phyloP scores from a whole-genome alignment of 2,113 vertebrate species.

The Lepus timidus region DNA sequence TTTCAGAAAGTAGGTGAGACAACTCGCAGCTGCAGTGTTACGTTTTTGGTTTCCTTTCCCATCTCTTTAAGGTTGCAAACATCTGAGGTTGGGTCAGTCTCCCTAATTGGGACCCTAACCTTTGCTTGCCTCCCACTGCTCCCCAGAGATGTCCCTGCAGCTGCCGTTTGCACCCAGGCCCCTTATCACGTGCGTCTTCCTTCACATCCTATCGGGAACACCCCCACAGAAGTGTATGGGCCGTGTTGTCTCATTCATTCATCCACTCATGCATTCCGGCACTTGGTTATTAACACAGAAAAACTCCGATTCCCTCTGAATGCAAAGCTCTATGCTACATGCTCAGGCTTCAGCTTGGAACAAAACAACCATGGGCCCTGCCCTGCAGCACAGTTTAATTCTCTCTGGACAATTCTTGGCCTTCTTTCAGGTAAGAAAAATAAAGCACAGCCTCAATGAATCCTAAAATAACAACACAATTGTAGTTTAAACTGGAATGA shows the following conservation, averaged over 20 bases:
- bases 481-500: neutral
- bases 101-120: neutral
- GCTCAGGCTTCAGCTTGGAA: neutral
- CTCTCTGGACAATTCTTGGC: conserved; percentile 10
- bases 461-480: neutral
- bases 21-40: neutral
- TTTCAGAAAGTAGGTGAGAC: neutral
- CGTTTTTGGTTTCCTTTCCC: conserved; percentile 28
- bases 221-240: neutral
- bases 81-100: neutral
- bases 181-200: neutral
- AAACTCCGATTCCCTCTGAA: neutral
- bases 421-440: neutral
- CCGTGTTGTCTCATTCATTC: neutral
- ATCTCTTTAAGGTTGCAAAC: neutral
- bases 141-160: neutral
- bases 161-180: neutral
- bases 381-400: neutral
- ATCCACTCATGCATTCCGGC: neutral
- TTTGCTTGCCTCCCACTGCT: neutral
- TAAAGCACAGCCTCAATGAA: neutral
- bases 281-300: neutral
- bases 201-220: neutral
- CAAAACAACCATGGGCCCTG: neutral
- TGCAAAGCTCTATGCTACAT: neutral